Base-by-base conservation (phyloP, 2,797 vertebrate genomes). In the Sternarchorhynchus goeldii region DNA sequence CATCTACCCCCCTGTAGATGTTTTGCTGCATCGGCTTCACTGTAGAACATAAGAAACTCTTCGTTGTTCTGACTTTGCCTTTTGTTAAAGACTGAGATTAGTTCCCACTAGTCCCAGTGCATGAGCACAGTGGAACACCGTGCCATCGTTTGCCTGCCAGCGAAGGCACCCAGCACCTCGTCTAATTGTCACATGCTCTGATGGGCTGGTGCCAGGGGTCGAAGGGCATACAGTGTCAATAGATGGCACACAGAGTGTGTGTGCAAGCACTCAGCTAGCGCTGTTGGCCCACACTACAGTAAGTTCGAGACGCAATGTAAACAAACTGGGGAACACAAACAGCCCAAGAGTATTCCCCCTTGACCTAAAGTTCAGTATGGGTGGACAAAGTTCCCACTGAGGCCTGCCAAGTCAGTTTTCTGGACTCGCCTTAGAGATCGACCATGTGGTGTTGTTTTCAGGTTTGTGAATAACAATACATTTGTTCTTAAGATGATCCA, bases 91-190 rank as follows among this genome's bases (percentile, higher is more conserved):
- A 36, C 77, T 29, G 56, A 70, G 55, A 34, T 4, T 32, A 72
- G 75, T 25, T 65, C 29, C 29, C 21, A 18, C n/a, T 53, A 20
- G 25, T 36, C 73, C 70, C 79, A 36, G 57, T 59, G 75, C 76
- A 55, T 32, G 36, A 36, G 50, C 56, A 83, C 85, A 81, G 84
- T 77, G 57, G 66, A 59, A 62, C 56, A 55, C 60, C 25, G 45
- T 75, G 64, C 71, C 55, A 76, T 68, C 20, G 81, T 74, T 80
- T 73, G 79, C 82, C 55, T 32, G 16, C 58, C 58, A 74, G 57
- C 65, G 65, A 14, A 73, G 65, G 39, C 71, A 67, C 58, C 18
- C 67, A 31, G 65, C 69, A 57, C 56, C 56, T 62, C 6, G 20
- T 31, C 66, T 36, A 39, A 34, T 18, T 31, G 34, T 80, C 56